These are phyloP conservation scores for Dasyornis broadbenti DNA, from an alignment of 2,113 vertebrate species.

Conservation along the genomic window DNA sequence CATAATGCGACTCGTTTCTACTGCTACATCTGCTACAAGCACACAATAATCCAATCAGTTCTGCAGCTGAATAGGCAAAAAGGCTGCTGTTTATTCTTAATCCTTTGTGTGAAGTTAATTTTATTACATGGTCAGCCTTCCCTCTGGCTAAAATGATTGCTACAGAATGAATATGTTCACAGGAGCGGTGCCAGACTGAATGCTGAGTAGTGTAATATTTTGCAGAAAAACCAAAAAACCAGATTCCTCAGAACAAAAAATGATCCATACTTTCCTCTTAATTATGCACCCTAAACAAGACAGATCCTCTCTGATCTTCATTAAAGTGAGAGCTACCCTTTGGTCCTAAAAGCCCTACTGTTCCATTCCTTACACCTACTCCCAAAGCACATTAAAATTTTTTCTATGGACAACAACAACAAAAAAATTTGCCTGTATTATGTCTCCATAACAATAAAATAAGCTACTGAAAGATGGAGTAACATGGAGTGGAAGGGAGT, in stretches of 20 bases:
- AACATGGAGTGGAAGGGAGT: neutral
- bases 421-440: neutral
- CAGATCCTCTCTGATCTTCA: neutral
- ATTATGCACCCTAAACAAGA: neutral
- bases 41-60: neutral
- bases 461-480: neutral
- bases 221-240: neutral
- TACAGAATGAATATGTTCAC: neutral
- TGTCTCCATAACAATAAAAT: neutral
- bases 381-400: neutral
- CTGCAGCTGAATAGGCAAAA: neutral
- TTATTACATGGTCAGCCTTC: neutral
- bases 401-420: neutral
- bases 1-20: neutral
- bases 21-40: neutral
- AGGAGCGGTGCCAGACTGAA: neutral
- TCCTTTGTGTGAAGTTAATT: constrained; percentile 7
- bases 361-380: neutral
- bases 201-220: neutral
- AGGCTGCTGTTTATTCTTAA: neutral
- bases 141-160: neutral
- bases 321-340: neutral
- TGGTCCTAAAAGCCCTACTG: neutral
- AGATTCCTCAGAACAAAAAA: neutral
- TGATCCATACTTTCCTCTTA: neutral